phyloP scores from a whole-genome alignment of 1,140 invertebrate genomes.

The Micrasema longulum region DNA sequence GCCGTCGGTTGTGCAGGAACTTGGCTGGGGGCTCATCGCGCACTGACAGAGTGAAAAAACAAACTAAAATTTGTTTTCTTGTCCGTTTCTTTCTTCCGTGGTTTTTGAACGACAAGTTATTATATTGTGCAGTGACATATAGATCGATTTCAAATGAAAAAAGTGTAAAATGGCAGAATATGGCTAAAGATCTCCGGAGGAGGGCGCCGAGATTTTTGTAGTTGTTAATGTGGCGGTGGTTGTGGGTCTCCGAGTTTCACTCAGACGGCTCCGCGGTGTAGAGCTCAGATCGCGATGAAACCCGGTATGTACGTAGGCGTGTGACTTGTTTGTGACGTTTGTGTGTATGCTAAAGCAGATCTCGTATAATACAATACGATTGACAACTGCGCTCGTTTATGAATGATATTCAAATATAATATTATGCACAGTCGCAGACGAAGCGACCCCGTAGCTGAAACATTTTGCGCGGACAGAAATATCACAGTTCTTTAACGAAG shows the following conservation, averaged over 20 bases:
- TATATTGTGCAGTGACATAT: constrained; percentile 22
- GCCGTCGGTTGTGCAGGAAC: constrained; percentile 18
- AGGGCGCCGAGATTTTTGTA: constrained; percentile 30
- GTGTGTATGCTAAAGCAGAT: constrained; percentile 25
- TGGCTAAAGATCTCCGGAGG: constrained; percentile 32
- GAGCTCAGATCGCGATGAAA: constrained; percentile 36
- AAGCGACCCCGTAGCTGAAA: constrained; percentile 15
- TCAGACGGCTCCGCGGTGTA: constrained; percentile 25
- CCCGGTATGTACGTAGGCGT: constrained; percentile 41
- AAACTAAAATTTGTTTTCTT: constrained; percentile 23
- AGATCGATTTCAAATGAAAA: constrained; percentile 11
- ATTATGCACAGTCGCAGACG: constrained; percentile 16
- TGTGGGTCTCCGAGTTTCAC: constrained; percentile 30
- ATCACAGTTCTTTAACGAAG: not conserved
- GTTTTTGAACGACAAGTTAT: not conserved
- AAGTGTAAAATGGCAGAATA: constrained; percentile 40
- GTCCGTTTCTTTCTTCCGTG: not conserved
- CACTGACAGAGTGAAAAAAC: not conserved
- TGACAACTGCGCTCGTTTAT: constrained; percentile 41
- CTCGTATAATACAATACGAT: constrained; percentile 31
- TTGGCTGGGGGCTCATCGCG: not conserved
- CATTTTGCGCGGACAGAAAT: constrained; percentile 24
- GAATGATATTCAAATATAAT: constrained; percentile 38
- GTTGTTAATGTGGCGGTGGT: constrained; percentile 42
- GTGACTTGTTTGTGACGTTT: constrained; percentile 23